Base-by-base conservation (phyloP, 2,113 vertebrate species). In the Dipodomys spectabilis region DNA sequence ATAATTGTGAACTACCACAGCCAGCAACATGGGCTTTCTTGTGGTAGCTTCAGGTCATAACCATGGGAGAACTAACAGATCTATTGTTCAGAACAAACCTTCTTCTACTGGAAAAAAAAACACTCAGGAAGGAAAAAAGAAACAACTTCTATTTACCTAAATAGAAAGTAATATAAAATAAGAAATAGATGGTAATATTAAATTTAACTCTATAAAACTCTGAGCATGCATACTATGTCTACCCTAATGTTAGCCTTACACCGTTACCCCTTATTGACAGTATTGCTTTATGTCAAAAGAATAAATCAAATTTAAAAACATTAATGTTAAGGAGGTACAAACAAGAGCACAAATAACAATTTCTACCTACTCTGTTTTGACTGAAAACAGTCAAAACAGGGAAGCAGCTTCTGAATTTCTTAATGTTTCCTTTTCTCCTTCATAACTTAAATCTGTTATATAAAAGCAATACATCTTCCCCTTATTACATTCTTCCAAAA, bases 381-480 rank as follows among this genome's bases (percentile, higher is more conserved):
- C 39, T 39, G 39, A 91, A 90, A 87, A 79, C 19, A 62, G 27
- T 87, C 35, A 62, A 94, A 97, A 81, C 60, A 90, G n/a, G 77
- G 92, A 94, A 85, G 65, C 32, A 94, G 30, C 39, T 39, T 49
- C 49, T 94, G 68, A 88, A 80, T 80, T 72, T 94, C 57, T 72
- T 93, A 84, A 73, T 87, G 44, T 86, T 86, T 28, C 35, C n/a
- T 28, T 6, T 32, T 49, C 88, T 96, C 65, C 25, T 85, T 89
- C 45, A 72, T 72, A 79, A 94, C 28, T 35, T 64, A 57, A 57
- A n/a, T 57, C 35, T 16, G 28, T 90, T 78, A 8, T 27, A 23
- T 82, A 84, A 87, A 18, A 28, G 69, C 5, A 68, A 35, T 9
- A 57, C 15, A 20, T 27, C 53, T 90, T 91, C 53, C 12, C 68